Conservation (phyloP, 2,888 invertebrate species). For the Acronicta aceris region DNA sequence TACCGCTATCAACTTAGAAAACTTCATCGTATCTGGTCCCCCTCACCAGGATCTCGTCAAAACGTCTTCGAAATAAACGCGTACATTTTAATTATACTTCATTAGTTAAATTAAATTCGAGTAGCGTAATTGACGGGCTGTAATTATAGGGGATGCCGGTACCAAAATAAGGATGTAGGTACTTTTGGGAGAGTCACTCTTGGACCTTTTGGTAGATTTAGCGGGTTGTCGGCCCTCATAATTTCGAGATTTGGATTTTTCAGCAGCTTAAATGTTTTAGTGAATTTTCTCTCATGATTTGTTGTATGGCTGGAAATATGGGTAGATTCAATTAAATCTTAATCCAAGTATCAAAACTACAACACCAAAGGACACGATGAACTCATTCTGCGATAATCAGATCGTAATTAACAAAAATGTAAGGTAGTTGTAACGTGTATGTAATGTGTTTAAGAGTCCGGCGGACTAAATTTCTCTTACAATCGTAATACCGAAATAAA, state of each 20-base stretch:
- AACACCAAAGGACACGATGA: too few relatives aligned
- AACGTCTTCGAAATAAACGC: constrained; percentile 78
- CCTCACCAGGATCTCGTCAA: constrained; percentile 65
- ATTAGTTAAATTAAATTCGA: constrained; percentile 89
- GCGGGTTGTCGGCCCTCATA: constrained; percentile 13
- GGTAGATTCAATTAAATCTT: too few relatives aligned
- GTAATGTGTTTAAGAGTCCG: too few relatives aligned
- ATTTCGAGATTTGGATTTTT: constrained; percentile 30
- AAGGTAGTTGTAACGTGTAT: too few relatives aligned
- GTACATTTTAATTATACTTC: constrained; percentile 89
- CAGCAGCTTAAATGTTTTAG: constrained; percentile 7
- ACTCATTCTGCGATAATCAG: too few relatives aligned
- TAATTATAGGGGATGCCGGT: constrained; percentile 78
- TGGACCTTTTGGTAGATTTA: constrained; percentile 40
- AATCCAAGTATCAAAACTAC: too few relatives aligned
- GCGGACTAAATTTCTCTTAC: too few relatives aligned
- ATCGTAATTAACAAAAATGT: too few relatives aligned
- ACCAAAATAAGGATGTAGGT: constrained; percentile 59
- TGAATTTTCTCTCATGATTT: too few relatives aligned
- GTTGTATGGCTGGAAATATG: too few relatives aligned
- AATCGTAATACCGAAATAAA: too few relatives aligned
- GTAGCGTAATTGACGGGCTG: constrained; percentile 84
- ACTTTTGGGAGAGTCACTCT: constrained; percentile 52
- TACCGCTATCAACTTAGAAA: constrained; percentile 55
- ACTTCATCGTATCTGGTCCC: constrained; percentile 63